Percentiles rank a stretch among this genome's conserved stretches.
Conservation (phyloP, 53 echinoderm and acorn worm species). For the Pentamera pediparva region DNA sequence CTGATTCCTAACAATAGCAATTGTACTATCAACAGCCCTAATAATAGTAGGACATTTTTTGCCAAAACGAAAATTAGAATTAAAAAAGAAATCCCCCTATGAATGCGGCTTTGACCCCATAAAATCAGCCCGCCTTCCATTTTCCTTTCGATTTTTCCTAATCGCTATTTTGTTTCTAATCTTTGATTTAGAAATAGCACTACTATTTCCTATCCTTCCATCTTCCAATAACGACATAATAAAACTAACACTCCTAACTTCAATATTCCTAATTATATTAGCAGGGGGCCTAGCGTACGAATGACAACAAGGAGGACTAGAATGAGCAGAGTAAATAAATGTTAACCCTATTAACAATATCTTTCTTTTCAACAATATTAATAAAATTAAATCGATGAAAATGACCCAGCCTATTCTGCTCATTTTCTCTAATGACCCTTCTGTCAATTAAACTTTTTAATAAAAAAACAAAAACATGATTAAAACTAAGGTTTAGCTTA, state of each 20-base stretch:
- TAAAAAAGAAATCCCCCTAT: slow-evolving; percentile 61
- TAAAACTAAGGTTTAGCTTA: slow-evolving; percentile 11
- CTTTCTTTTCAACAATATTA: background rate
- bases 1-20: background rate
- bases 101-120: slow-evolving; percentile 73
- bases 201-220: slow-evolving; percentile 40
- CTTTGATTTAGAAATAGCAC: slow-evolving; percentile 65
- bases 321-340: slow-evolving; percentile 59
- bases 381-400: background rate
- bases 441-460: background rate
- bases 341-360: background rate
- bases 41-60: slow-evolving; percentile 27
- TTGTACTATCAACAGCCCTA: background rate
- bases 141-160: slow-evolving; percentile 68
- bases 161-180: slow-evolving; percentile 59
- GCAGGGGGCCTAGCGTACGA: slow-evolving; percentile 38
- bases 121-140: slow-evolving; percentile 63
- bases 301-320: slow-evolving; percentile 59
- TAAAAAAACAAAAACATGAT: background rate
- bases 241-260: background rate
- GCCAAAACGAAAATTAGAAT: slow-evolving; percentile 22
- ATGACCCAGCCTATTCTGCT: background rate
- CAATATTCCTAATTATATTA: slow-evolving; percentile 34
- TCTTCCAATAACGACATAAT: background rate
- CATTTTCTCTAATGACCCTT: background rate